Conservation (phyloP, 2,797 vertebrate genomes). For the Tangara arthus region DNA sequence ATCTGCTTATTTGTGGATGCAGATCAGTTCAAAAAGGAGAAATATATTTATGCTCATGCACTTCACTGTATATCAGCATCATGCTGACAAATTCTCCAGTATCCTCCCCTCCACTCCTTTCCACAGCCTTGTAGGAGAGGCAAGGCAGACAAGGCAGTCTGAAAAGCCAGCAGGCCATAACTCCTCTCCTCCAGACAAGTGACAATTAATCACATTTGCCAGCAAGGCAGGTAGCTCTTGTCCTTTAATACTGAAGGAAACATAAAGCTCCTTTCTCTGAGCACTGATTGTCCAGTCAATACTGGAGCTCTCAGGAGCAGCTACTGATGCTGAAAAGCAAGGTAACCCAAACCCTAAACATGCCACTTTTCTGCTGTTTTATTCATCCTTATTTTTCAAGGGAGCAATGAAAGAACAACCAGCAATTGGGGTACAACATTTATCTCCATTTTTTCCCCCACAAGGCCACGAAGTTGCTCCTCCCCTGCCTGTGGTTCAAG, state of each 20-base stretch:
- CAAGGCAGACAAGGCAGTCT: slow-evolving; percentile 17
- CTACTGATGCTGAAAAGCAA: background rate
- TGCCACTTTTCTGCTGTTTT: background rate
- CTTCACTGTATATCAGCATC: background rate
- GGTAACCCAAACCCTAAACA: background rate
- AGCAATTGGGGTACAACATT: background rate
- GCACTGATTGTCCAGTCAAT: slow-evolving; percentile 11
- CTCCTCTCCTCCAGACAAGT: slow-evolving; percentile 18
- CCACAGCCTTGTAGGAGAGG: background rate
- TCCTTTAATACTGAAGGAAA: slow-evolving; percentile 40
- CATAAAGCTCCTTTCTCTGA: background rate
- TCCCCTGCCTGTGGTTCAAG: background rate
- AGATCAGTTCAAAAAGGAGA: slow-evolving; percentile 1
- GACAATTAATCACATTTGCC: slow-evolving; percentile 48
- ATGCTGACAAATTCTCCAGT: background rate
- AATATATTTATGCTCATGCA: background rate
- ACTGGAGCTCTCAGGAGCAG: background rate
- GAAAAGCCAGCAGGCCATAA: slow-evolving; percentile 49
- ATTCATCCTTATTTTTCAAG: background rate
- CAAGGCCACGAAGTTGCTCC: background rate
- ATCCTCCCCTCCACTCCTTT: background rate
- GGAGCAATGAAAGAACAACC: background rate
- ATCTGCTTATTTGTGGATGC: slow-evolving; percentile 1
- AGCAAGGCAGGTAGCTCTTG: slow-evolving; percentile 39
- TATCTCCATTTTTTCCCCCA: background rate